Percentiles rank a stretch among this genome's conserved stretches.
Evolutionary conservation across 1,140 invertebrate genomes (phyloP).

Genomic region (Tetraneura akinire): DNA sequence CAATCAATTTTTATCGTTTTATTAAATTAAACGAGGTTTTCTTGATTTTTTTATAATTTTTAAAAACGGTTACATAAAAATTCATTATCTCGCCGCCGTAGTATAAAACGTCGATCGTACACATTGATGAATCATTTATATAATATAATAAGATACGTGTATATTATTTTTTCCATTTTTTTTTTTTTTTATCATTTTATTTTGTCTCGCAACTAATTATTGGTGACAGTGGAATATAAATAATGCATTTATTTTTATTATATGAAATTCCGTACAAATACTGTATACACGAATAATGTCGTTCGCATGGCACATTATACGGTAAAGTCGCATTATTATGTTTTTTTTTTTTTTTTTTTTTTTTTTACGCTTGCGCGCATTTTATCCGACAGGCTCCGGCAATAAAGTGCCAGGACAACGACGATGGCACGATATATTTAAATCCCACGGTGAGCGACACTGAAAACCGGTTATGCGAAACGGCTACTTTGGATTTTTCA

Average conservation of each 20-base stretch:
- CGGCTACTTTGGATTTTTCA: not conserved
- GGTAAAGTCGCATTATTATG: not conserved
- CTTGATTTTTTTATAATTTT: constrained; percentile 3
- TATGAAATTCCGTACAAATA: not conserved
- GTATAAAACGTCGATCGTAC: not conserved
- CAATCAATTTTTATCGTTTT: not conserved
- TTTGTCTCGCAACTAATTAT: not conserved
- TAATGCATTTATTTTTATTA: not conserved
- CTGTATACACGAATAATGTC: not conserved
- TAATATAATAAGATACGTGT: not conserved
- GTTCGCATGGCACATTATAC: not conserved
- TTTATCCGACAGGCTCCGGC: not conserved
- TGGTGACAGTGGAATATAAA: not conserved
- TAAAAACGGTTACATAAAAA: not conserved
- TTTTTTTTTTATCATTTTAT: not conserved
- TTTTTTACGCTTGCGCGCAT: not conserved
- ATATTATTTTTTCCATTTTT: no score
- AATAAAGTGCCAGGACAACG: not conserved
- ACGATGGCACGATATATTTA: not conserved
- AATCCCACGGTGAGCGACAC: not conserved
- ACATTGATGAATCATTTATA: not conserved
- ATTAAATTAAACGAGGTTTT: not conserved
- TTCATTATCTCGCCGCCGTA: not conserved
- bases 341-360: not conserved
- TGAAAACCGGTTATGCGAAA: not conserved